These are phyloP conservation scores for Taenioides sp. DNA, from an alignment of 2,797 vertebrate genomes.

Conservation along the genomic window DNA sequence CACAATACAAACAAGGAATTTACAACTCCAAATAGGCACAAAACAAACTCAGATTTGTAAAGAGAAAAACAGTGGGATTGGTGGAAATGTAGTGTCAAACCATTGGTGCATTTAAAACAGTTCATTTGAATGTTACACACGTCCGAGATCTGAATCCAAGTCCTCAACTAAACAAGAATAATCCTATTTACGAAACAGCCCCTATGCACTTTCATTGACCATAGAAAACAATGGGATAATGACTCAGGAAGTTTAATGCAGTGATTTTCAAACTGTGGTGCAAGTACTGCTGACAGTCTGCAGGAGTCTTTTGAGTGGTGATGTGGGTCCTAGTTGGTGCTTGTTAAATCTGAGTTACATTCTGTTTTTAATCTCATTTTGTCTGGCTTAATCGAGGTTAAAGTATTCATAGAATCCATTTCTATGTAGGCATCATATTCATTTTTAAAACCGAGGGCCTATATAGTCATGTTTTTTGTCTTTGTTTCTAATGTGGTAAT, in stretches of 20 bases:
- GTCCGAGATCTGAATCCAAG: slow-evolving; percentile 23
- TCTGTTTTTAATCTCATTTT: neutral
- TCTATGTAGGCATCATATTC: neutral
- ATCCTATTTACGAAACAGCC: slow-evolving; percentile 22
- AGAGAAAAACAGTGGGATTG: slow-evolving; percentile 24
- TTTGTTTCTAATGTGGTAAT: neutral
- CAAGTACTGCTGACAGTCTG: neutral
- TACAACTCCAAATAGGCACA: slow-evolving; percentile 64
- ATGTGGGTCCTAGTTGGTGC: no score
- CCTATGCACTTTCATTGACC: slow-evolving; percentile 6
- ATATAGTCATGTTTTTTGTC: no score
- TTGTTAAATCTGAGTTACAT: no score
- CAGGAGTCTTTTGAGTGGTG: neutral
- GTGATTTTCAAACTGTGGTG: slow-evolving; percentile 3
- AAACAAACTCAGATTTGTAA: slow-evolving; percentile 36
- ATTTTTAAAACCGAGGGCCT: neutral
- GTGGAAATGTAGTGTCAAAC: slow-evolving; percentile 23
- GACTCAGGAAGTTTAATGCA: slow-evolving; percentile 17
- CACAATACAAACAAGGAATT: slow-evolving; percentile 74
- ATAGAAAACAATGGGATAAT: slow-evolving; percentile 34
- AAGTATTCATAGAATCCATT: no score
- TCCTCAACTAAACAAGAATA: slow-evolving; percentile 19
- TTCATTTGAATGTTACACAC: slow-evolving; percentile 15
- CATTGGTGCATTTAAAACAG: slow-evolving; percentile 32
- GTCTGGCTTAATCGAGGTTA: neutral